Evolutionary conservation across 2,888 invertebrate genomes (phyloP), one percentile per base, ranked within the genome.

Genomic region (Limulus polyphemus): DNA sequence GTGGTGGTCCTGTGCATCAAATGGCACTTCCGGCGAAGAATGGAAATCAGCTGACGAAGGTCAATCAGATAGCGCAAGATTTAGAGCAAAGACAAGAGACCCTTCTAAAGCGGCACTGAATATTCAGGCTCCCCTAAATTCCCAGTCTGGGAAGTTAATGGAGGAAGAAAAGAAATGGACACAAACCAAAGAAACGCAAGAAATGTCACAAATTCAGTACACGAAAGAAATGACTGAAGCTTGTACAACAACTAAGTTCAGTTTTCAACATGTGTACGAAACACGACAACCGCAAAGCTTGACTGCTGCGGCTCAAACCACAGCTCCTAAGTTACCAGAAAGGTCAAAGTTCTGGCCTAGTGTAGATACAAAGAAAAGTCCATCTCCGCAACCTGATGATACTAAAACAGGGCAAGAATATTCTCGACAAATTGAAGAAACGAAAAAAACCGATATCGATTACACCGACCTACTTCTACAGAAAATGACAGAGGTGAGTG

Each of bases 221-320:
- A 62, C 65, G 4, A 65, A 65, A 55, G 65, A 65, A 60, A 55
- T 59, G 13, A 62, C 65, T 2, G 65, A 65, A 60, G 58, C 62
- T 1, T 61, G 61, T 4, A 65, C 62, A 17, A 62, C 56, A 50
- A 65, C 65, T 1, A 62, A 62, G 14, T 60, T 65, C 16, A 61
- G 62, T 13, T 65, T 59, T 17, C 60, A 32, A 32, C 32, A 65
- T 7, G 32, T 32, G 32, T 32, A 32, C 32, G 32, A 32, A 32
- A 32, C 32, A 32, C 32, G 32, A 14, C 65, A 65, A 14, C 57
- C 65, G n/a, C 57, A 62, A n/a, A 62, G 65, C 1, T 32, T 2
- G 2, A 14, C 3, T 14, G 13, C 13, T 50, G 13, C 50, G 14
- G 13, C 50, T 50, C 50, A 50, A 50, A 13, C 50, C 50, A 14